Conservation (phyloP, 2,113 vertebrate genomes). For the Promerops cafer region DNA sequence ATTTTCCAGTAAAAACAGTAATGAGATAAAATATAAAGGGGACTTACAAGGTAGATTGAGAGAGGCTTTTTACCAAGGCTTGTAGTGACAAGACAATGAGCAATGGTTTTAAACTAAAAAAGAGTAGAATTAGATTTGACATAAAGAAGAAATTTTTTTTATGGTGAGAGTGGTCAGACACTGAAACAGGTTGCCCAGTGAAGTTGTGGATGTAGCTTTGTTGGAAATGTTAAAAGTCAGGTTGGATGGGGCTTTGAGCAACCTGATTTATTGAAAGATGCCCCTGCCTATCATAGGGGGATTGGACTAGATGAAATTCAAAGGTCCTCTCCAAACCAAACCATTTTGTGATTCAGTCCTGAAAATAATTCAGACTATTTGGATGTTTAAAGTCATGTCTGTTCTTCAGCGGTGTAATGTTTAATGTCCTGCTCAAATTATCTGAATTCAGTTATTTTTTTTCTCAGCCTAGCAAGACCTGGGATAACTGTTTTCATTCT, state of each 20-base stretch:
- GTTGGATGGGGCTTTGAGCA: neutral
- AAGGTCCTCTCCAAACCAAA: neutral
- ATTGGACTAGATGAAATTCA: neutral
- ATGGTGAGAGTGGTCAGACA: neutral
- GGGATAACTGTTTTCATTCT: neutral
- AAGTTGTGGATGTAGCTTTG: neutral
- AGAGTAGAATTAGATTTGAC: neutral
- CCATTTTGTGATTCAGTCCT: neutral
- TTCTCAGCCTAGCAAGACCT: neutral
- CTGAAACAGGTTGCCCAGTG: neutral
- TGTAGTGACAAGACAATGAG: neutral
- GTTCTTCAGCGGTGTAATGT: neutral
- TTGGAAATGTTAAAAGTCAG: neutral
- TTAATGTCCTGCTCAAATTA: neutral
- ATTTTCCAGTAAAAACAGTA: neutral
- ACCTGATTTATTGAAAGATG: neutral
- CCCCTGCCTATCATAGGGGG: neutral
- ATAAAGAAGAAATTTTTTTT: neutral
- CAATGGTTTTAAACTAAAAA: neutral
- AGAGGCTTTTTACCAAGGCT: neutral
- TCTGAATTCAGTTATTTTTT: neutral
- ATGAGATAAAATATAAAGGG: neutral
- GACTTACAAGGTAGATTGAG: neutral
- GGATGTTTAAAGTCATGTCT: neutral
- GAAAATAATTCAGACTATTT: neutral